phyloP scores from a whole-genome alignment of 2,113 vertebrate genomes.

The Amia ocellicauda region DNA sequence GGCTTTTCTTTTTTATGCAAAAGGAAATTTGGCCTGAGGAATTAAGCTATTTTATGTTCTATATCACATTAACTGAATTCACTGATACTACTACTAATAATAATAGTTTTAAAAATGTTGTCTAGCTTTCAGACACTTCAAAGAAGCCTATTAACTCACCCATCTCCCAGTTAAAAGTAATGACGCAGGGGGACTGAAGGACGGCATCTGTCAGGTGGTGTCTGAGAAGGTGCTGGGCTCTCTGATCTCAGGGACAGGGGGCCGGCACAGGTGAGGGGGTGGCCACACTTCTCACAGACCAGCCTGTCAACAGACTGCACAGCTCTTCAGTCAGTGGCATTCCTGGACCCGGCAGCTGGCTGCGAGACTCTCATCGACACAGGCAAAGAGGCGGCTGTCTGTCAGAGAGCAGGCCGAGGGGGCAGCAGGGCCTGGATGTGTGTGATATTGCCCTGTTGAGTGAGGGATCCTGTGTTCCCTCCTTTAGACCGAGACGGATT shows the following conservation, averaged over 20 bases:
- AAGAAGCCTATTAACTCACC: slow-evolving; percentile 6
- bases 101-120: background rate
- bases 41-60: too few species aligned
- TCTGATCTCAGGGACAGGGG: slow-evolving; percentile 6
- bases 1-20: too few species aligned
- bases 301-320: slow-evolving; percentile 47
- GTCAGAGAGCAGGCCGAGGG: slow-evolving; percentile 22
- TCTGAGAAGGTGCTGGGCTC: slow-evolving; percentile 10
- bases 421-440: slow-evolving; percentile 24
- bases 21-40: too few species aligned
- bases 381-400: slow-evolving; percentile 21
- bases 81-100: too few species aligned
- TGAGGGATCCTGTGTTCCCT: slow-evolving; percentile 28
- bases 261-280: slow-evolving; percentile 41
- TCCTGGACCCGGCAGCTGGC: slow-evolving; percentile 40
- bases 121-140: slow-evolving; percentile 4
- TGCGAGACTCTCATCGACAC: slow-evolving; percentile 4
- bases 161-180: slow-evolving; percentile 11
- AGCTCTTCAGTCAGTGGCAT: slow-evolving; percentile 48
- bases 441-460: slow-evolving; percentile 30
- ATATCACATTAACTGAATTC: too few species aligned
- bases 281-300: slow-evolving; percentile 31
- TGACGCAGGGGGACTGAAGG: slow-evolving; percentile 9
- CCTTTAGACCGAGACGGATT: background rate
- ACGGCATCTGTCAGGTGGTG: slow-evolving; percentile 6